A percentile compares a stretch with the other conserved stretches of the same genome.
phyloP scores from a whole-genome alignment of 23 tunicate species.

The Styela plicata region DNA sequence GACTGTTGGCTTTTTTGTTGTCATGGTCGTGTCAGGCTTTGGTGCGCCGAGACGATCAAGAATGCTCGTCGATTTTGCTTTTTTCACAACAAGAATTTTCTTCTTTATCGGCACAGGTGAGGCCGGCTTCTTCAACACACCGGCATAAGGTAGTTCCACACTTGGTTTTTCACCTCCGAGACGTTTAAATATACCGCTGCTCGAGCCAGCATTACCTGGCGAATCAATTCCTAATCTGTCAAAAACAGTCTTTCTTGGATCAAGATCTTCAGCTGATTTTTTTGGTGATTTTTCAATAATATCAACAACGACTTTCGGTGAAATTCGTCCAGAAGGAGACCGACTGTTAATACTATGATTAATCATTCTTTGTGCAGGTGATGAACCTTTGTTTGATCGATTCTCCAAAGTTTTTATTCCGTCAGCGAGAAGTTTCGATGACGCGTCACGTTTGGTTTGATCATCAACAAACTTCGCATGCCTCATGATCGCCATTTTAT shows the following conservation, averaged over 20 bases:
- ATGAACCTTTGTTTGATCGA: neutral
- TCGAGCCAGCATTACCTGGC: neutral
- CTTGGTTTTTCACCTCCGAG: constrained; percentile 37
- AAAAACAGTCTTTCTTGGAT: constrained; percentile 39
- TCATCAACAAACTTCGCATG: constrained; percentile 64
- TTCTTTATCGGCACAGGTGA: constrained; percentile 1
- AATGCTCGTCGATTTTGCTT: neutral
- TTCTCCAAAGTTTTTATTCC: constrained; percentile 5
- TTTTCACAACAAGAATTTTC: constrained; percentile 11
- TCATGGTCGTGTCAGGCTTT: neutral
- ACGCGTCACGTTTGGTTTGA: constrained; percentile 30
- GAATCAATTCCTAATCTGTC: constrained; percentile 51
- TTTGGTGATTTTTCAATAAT: neutral
- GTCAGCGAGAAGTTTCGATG: constrained; percentile 19
- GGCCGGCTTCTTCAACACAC: constrained; percentile 21
- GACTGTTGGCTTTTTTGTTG: neutral
- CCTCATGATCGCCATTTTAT: constrained; percentile 70
- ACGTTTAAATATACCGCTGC: constrained; percentile 42
- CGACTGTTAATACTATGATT: constrained; percentile 9
- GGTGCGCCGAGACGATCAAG: neutral
- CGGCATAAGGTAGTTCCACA: constrained; percentile 4
- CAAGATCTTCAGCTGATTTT: neutral
- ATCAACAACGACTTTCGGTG: neutral
- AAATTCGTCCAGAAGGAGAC: neutral
- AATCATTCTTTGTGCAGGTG: constrained; percentile 11